These are phyloP conservation scores for Drosophila sp. DNA, from an alignment of 1,140 invertebrate genomes.

Conservation along the genomic window DNA sequence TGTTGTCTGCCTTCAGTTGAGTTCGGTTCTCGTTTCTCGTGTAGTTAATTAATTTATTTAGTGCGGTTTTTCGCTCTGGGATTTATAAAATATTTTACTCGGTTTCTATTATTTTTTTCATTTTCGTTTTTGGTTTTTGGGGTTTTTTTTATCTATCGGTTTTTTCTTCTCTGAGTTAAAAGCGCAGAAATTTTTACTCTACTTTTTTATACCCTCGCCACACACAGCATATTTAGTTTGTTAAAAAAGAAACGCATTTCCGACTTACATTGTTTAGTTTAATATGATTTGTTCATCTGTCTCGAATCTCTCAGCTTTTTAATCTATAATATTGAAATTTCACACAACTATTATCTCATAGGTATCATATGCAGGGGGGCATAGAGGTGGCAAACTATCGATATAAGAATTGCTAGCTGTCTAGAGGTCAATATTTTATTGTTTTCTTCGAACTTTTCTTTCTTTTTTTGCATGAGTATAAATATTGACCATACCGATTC, in stretches of 20 bases:
- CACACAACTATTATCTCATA: too few species aligned
- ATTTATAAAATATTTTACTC: conserved; percentile 69
- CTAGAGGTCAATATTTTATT: too few species aligned
- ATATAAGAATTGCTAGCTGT: too few species aligned
- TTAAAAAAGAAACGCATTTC: not conserved
- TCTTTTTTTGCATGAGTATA: too few species aligned
- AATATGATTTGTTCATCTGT: too few species aligned
- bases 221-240: not conserved
- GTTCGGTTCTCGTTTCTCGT: conserved; percentile 46
- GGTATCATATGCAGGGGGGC: too few species aligned
- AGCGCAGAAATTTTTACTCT: conserved; percentile 12
- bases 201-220: conserved; percentile 1
- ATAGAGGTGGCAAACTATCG: too few species aligned
- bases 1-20: conserved; percentile 21
- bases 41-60: conserved; percentile 78
- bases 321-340: too few species aligned
- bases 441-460: too few species aligned
- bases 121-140: conserved; percentile 14
- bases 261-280: too few species aligned
- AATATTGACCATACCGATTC: too few species aligned
- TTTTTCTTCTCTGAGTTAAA: conserved; percentile 25
- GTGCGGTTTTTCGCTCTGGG: conserved; percentile 71
- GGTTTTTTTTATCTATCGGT: conserved; percentile 9
- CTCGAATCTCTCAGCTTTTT: too few species aligned
- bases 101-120: conserved; percentile 38